Evolutionary conservation across 2,797 vertebrate genomes (phyloP), one percentile per base, ranked within the genome.

Genomic region (Botia kubotai): DNA sequence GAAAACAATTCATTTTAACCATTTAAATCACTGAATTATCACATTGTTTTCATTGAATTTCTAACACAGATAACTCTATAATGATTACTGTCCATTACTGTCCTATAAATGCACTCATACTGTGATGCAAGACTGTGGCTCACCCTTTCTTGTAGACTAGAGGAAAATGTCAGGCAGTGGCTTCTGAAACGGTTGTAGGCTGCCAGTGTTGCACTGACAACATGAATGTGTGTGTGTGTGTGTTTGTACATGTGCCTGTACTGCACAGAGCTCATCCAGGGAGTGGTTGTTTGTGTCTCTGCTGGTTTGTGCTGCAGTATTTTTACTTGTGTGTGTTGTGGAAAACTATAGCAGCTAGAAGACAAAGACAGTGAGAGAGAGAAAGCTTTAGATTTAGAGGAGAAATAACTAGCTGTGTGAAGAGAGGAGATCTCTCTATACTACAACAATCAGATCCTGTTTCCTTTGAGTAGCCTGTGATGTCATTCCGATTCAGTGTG

Each of bases 231-330:
- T n/a, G 16, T 84, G 83, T 82, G 52, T 65, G 26, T 67, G 3
- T 58, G 43, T n/a, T n/a, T 86, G 82, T 84, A 85, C 85, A 71
- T 80, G 70, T 87, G 82, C 82, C 63, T 5, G 33, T 79, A 58
- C n/a, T 77, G 17, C 23, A 53, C 57, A 53, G 36, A 87, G 83
- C 84, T 87, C 81, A 84, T 84, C 81, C 86, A 85, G 89, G 93
- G 92, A 93, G 92, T 92, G 90, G 92, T 90, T 92, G 89, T 87
- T 91, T 90, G 91, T 77, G 77, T 90, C 80, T 82, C 87, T 84
- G 86, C 86, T 77, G 85, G 78, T 88, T 88, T 85, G 86, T 91
- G 88, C 91, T 91, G 91, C 91, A 93, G 90, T 91, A 88, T 89
- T 90, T 92, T 91, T 77, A 81, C 83, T 84, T 83, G 89, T 67